These are phyloP conservation scores for Periophthalmodon schlosseri DNA, from an alignment of 2,113 vertebrate genomes.

Conservation along the genomic window DNA sequence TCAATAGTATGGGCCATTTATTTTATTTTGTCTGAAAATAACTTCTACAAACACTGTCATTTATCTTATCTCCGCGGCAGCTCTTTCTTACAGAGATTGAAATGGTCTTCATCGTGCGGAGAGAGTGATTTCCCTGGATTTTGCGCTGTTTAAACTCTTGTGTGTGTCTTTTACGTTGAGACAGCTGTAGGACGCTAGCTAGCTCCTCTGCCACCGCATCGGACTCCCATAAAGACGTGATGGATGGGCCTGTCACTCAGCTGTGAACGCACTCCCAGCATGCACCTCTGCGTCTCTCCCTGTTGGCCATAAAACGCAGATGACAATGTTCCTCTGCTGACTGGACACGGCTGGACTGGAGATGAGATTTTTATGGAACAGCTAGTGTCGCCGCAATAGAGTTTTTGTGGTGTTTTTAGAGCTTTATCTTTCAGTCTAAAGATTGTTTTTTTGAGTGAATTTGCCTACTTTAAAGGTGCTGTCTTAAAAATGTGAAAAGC, in stretches of 20 bases:
- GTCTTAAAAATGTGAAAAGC: too few species aligned
- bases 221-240: conserved; percentile 32
- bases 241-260: conserved; percentile 35
- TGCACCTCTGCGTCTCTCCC: conserved; percentile 14
- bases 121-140: not conserved
- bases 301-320: not conserved
- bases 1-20: not conserved
- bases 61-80: not conserved
- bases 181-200: conserved; percentile 22
- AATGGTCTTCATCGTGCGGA: not conserved
- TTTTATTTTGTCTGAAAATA: not conserved
- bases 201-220: conserved; percentile 11
- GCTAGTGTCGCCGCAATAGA: not conserved
- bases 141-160: not conserved
- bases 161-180: conserved; percentile 18
- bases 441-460: too few species aligned
- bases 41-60: not conserved
- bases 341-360: conserved; percentile 3
- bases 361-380: not conserved
- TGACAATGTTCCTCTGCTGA: not conserved
- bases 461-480: too few species aligned
- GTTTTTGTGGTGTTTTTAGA: not conserved
- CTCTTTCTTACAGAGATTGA: not conserved
- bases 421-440: too few species aligned
- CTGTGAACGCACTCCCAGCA: conserved; percentile 13